These are phyloP conservation scores for Melanaphis sacchari DNA, from an alignment of 1,140 invertebrate genomes.

Conservation along the genomic window DNA sequence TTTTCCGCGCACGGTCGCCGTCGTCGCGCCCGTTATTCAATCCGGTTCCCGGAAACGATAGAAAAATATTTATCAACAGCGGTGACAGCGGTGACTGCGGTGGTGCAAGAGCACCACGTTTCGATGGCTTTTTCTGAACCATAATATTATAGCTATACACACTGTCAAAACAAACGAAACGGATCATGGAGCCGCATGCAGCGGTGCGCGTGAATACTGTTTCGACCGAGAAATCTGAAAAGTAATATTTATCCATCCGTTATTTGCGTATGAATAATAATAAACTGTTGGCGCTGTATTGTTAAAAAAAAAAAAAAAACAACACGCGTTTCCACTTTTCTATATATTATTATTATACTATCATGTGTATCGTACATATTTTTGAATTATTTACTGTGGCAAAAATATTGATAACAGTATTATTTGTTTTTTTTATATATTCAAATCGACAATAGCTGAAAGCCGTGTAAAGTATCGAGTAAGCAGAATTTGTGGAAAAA, in stretches of 20 bases:
- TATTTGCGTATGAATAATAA: background rate
- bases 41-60: conserved; percentile 47
- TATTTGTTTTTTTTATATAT: background rate
- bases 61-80: conserved; percentile 40
- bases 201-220: background rate
- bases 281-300: background rate
- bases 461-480: no score
- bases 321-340: background rate
- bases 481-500: no score
- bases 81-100: background rate
- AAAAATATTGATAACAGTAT: background rate
- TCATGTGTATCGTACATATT: background rate
- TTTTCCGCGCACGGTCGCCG: conserved; percentile 14
- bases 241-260: background rate
- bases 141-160: background rate
- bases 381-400: background rate
- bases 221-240: conserved; percentile 4
- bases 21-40: conserved; percentile 16
- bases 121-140: background rate
- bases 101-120: background rate
- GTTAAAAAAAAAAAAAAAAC: background rate
- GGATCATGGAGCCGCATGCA: background rate
- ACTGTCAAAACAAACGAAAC: background rate
- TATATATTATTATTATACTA: background rate
- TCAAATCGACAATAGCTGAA: background rate